A percentile compares a stretch with the other conserved stretches of the same genome.
phyloP scores from a whole-genome alignment of 1,140 invertebrate species.

The Drosophila eugracilis region DNA sequence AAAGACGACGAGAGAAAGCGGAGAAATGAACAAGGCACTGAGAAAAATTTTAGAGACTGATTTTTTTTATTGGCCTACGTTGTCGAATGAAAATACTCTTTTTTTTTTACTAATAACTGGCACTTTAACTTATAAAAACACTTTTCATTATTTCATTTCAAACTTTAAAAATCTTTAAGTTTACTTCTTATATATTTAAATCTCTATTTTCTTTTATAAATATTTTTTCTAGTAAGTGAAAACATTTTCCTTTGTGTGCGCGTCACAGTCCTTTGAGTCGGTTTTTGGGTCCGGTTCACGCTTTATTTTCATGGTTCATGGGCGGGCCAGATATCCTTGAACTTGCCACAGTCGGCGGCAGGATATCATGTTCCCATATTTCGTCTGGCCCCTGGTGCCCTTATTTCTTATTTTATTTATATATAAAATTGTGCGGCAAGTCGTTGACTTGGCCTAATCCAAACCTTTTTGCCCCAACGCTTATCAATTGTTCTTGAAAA shows the following conservation, averaged over 20 bases:
- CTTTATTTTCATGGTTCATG: slow-evolving; percentile 44
- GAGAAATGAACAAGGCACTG: slow-evolving; percentile 24
- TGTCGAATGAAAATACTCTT: too few relatives aligned
- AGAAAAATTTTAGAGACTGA: not conserved
- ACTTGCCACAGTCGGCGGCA: slow-evolving; percentile 61
- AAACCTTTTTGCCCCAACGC: slow-evolving; percentile 1
- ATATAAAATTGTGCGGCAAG: slow-evolving; percentile 47
- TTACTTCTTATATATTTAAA: too few relatives aligned
- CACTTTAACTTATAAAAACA: too few relatives aligned
- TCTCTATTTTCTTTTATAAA: too few relatives aligned
- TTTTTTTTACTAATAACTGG: too few relatives aligned
- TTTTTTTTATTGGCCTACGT: too few relatives aligned
- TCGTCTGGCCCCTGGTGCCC: slow-evolving; percentile 54
- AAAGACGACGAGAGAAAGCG: slow-evolving; percentile 6
- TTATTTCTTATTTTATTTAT: slow-evolving; percentile 61
- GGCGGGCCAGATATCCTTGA: slow-evolving; percentile 70
- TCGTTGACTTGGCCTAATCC: slow-evolving; percentile 50
- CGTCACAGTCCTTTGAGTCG: slow-evolving; percentile 18
- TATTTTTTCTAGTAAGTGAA: too few relatives aligned
- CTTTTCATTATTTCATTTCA: too few relatives aligned
- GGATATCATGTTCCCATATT: slow-evolving; percentile 77
- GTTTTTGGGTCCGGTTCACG: slow-evolving; percentile 34
- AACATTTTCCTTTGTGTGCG: not conserved
- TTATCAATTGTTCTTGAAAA: slow-evolving; percentile 35
- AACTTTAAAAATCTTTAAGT: too few relatives aligned